Evolutionary conservation across 2,888 invertebrate species (phyloP).

Genomic region (Pachydiplax longipennis): DNA sequence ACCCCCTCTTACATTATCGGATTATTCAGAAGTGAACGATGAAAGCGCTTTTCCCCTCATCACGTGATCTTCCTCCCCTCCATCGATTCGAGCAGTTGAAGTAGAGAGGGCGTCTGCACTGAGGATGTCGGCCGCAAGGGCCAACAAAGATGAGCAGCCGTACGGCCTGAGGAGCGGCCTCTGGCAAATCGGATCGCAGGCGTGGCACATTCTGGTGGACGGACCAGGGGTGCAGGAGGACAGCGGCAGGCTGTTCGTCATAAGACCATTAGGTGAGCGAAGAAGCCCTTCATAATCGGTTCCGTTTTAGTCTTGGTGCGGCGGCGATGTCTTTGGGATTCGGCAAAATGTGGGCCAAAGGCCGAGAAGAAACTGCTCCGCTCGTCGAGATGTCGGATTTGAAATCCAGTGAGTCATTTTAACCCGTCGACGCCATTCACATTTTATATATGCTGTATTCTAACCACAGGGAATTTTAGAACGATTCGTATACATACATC

Average conservation of each 20-base stretch:
- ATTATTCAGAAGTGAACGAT: too few species aligned
- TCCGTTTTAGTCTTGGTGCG: too few species aligned
- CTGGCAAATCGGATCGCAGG: slow-evolving; percentile 80
- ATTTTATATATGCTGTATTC: too few species aligned
- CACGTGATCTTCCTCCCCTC: too few species aligned
- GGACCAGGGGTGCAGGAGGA: neutral
- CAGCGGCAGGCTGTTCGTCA: slow-evolving; percentile 28
- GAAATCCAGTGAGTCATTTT: slow-evolving; percentile 36
- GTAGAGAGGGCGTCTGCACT: too few species aligned
- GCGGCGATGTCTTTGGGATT: neutral
- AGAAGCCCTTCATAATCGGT: neutral
- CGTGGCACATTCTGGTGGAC: slow-evolving; percentile 77
- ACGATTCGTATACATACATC: too few species aligned
- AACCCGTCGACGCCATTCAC: too few species aligned
- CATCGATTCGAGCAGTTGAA: too few species aligned
- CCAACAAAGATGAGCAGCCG: neutral
- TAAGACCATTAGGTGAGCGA: slow-evolving; percentile 24
- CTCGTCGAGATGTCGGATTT: slow-evolving; percentile 44
- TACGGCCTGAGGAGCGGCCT: slow-evolving; percentile 74
- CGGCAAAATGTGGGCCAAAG: neutral
- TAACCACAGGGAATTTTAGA: too few species aligned
- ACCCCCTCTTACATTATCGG: too few species aligned
- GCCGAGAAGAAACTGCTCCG: neutral
- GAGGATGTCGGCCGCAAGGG: neutral
- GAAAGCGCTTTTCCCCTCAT: too few species aligned